Evolutionary conservation across 2,888 invertebrate species (phyloP), one percentile per base, ranked within the genome.

Genomic region (Neocrepidodera transversa): DNA sequence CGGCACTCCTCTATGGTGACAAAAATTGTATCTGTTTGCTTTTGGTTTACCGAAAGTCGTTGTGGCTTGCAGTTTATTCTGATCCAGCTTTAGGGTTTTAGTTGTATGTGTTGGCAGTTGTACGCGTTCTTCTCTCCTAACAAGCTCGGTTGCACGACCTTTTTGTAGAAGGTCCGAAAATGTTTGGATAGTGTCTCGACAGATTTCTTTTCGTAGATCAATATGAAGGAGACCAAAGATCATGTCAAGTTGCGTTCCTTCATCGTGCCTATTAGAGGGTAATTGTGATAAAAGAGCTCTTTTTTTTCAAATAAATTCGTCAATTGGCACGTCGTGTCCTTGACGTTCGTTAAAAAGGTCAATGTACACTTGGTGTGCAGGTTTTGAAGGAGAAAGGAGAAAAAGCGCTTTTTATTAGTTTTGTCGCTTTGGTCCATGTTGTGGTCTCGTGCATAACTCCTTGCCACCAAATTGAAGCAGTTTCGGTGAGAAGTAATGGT

Each of bases 231-330:
- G 40, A 40, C 40, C 18, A 17, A 66, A 67, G 5, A 67, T 51
- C 28, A 66, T 30, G 35, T 67, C 66, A 5, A 67, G 13, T 51
- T 67, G n/a, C n/a, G n/a, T n/a, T 62, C 10, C 58, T 65, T n/a
- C 57, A 55, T 62, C 60, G 28, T 64, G 60, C n/a, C 11, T n/a
- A 20, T 57, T 54, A 1, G 18, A 7, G 11, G 67, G 66, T 23
- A 66, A 47, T 50, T 61, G 56, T 20, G 63, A 54, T 2, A 68
- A 30, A 8, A 67, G 43, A 8, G 62, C 65, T 40, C 66, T 23
- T 49, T 66, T 65, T 45, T 49, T 14, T 28, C 63, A 61, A 5
- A 68, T 38, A 48, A 68, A 68, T 14, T 50, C 48, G 55, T 63
- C 63, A 2, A 53, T 53, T 8, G 57, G 38, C 4, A 11, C 45